A percentile compares a stretch with the other conserved stretches of the same genome.
Conservation (phyloP, 2,888 invertebrate species). For the Luperina nickerlii region DNA sequence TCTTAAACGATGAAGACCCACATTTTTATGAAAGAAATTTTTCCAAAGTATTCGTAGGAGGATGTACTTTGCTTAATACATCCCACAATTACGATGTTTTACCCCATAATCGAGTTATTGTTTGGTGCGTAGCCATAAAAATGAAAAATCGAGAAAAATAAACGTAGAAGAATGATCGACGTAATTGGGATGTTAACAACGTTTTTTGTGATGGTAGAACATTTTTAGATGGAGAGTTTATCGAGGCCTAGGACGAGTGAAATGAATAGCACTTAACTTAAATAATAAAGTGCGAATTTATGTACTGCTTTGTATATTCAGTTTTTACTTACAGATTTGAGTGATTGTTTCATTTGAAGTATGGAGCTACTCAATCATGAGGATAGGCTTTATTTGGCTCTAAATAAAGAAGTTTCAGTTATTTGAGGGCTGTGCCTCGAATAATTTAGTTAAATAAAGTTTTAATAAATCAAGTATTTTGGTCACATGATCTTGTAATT, state of each 20-base stretch:
- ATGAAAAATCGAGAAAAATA: conserved; percentile 47
- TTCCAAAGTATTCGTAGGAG: conserved; percentile 36
- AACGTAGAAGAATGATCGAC: conserved; percentile 42
- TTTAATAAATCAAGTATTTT: background rate
- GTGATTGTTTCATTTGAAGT: background rate
- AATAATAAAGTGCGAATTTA: conserved; percentile 37
- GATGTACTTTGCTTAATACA: conserved; percentile 44
- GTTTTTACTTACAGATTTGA: background rate
- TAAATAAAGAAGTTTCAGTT: background rate
- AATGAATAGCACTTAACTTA: conserved; percentile 29
- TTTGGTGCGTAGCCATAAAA: conserved; percentile 53
- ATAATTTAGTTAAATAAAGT: background rate
- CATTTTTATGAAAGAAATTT: conserved; percentile 47
- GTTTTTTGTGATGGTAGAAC: conserved; percentile 53
- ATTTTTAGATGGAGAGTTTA: conserved; percentile 43
- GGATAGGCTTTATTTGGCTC: background rate
- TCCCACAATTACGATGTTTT: conserved; percentile 51
- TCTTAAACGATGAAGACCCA: conserved; percentile 51
- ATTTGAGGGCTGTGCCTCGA: background rate
- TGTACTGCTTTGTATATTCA: conserved; percentile 21
- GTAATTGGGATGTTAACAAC: conserved; percentile 52
- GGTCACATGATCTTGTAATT: background rate
- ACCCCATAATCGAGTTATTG: conserved; percentile 64
- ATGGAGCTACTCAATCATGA: background rate
- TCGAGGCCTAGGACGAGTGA: conserved; percentile 7